Base-by-base conservation (phyloP, 2,797 vertebrate species). In the Pipistrellus nathusii region DNA sequence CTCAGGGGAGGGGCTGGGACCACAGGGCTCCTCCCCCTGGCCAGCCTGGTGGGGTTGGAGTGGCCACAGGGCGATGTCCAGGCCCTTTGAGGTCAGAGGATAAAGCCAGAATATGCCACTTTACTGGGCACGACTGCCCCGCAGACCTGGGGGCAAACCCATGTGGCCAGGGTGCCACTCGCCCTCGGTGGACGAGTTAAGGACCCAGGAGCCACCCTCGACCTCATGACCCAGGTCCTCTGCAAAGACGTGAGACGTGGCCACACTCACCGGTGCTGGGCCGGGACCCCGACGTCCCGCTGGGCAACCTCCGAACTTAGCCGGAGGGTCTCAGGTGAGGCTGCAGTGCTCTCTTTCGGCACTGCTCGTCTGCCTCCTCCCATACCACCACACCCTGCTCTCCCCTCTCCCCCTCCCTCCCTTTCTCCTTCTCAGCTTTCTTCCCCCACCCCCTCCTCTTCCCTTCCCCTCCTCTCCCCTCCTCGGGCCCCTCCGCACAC, bases 321-420 rank as follows among this genome's bases (percentile, higher is more conserved):
- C 38, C 21, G 5, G 38, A 48, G 44, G 25, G 75, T 44, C 44
- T 72, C 53, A 72, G 21, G 15, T 8, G 21, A 62, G 75, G 5
- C 8, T 5, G 53, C 38, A 44, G 44, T 10, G n/a, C 27, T 32
- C 18, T 41, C 21, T 25, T 46, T 41, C 8, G 73, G 48, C 8
- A 9, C 25, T 57, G 3, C 14, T 3, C 2, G 2, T 10, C 53
- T 12, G 3, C 32, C 62, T 32, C n/a, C 10, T 14, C 8, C 9
- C 38, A 3, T 4, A 4, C 25, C 21, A 44, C 78, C 18, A 1
- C 25, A 17, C 14, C n/a, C 38, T 2, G 1, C 5, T n/a, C 57
- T 21, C 2, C 4, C n/a, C 30, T 12, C 44, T 11, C 44, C 44
- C 44, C 44, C 44, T 44, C 15, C 30, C 17, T 12, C 2, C 3